A percentile compares a stretch with the other conserved stretches of the same genome.
Conservation (phyloP, 2,888 invertebrate genomes). For the Platynereis dumerilii region DNA sequence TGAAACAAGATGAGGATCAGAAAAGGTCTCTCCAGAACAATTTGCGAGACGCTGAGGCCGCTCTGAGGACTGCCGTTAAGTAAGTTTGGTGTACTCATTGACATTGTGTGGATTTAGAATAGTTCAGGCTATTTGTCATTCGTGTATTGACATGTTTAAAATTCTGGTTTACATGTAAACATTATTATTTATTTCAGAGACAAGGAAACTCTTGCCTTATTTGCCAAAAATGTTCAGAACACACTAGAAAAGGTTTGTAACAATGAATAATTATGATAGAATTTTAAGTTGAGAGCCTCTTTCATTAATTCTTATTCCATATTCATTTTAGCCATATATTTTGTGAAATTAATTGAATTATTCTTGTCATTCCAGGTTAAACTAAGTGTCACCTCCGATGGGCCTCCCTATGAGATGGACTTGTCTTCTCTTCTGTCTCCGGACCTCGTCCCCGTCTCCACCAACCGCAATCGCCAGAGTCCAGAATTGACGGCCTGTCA, state of each 20-base stretch:
- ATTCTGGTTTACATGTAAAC: neutral
- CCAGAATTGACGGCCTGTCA: slow-evolving; percentile 55
- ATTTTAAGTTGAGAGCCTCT: too few species aligned
- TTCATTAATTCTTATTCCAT: neutral
- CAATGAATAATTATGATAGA: too few species aligned
- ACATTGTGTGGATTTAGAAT: slow-evolving; percentile 1
- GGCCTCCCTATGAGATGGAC: neutral
- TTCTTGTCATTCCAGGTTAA: neutral
- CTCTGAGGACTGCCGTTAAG: slow-evolving; percentile 55
- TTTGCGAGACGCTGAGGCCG: slow-evolving; percentile 56
- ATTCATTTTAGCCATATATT: too few species aligned
- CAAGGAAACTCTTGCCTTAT: slow-evolving; percentile 50
- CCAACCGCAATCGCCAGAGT: slow-evolving; percentile 48
- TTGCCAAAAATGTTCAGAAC: slow-evolving; percentile 49
- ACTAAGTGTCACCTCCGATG: neutral
- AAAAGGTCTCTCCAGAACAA: slow-evolving; percentile 48
- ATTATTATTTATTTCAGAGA: slow-evolving; percentile 44
- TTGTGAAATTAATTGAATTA: neutral
- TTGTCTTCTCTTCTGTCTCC: slow-evolving; percentile 46
- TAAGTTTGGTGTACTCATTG: slow-evolving; percentile 34
- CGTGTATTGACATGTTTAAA: neutral
- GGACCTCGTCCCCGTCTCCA: slow-evolving; percentile 49
- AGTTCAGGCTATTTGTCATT: slow-evolving; percentile 2
- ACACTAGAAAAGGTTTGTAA: slow-evolving; percentile 47
- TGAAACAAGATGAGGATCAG: slow-evolving; percentile 49